Percentiles rank a stretch among this genome's conserved stretches.
Conservation (phyloP, 2,888 invertebrate species). For the Leucozona laternaria region DNA sequence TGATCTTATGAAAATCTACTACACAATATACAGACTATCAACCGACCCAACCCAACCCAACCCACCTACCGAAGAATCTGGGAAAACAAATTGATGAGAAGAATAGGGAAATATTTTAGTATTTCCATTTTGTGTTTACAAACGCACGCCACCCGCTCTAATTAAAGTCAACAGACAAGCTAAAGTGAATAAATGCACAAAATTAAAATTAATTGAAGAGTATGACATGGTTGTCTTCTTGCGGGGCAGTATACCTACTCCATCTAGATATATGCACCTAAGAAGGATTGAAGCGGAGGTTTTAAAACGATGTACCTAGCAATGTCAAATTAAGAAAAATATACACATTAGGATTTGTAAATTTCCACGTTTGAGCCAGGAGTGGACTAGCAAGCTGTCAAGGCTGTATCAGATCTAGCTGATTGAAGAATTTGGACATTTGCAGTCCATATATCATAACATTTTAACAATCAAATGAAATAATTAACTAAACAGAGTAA, state of each 20-base stretch:
- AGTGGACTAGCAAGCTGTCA: not conserved
- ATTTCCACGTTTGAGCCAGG: conserved; percentile 1
- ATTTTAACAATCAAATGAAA: no score
- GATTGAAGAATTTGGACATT: no score
- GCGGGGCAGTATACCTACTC: not conserved
- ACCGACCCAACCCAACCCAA: not conserved
- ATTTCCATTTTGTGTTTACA: conserved; percentile 48
- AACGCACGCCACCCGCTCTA: conserved; percentile 68
- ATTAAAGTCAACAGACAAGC: conserved; percentile 74
- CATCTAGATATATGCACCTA: no score
- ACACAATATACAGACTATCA: not conserved
- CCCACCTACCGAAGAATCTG: not conserved
- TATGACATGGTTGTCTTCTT: conserved; percentile 30
- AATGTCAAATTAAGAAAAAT: conserved; percentile 13
- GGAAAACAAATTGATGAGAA: conserved; percentile 13
- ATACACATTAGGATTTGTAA: conserved; percentile 52
- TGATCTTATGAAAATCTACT: not conserved
- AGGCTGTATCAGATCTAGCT: no score
- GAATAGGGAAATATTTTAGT: conserved; percentile 33
- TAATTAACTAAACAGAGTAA: no score
- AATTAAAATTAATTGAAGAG: conserved; percentile 75
- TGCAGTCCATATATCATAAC: no score
- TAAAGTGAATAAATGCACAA: conserved; percentile 75
- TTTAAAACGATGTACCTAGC: not conserved
- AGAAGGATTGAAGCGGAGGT: not conserved